phyloP scores from a whole-genome alignment of 1,140 invertebrate genomes.

The Temnothorax curvispinosus region DNA sequence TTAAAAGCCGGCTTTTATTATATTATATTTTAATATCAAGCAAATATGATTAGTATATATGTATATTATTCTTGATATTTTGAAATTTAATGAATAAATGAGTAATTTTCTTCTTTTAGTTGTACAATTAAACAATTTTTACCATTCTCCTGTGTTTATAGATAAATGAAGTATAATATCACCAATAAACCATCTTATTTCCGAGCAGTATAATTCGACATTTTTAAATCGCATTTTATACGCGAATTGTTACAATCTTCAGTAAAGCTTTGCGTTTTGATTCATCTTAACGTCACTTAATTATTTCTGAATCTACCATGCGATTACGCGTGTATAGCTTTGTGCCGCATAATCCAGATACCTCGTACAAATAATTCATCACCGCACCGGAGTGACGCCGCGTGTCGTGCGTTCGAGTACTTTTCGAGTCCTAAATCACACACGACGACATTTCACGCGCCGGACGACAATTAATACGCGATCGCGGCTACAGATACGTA shows the following conservation, averaged over 20 bases:
- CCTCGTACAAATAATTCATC: constrained; percentile 18
- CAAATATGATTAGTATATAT: neutral
- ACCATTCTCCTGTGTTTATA: neutral
- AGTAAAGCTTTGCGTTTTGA: neutral
- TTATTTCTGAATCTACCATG: neutral
- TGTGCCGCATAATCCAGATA: neutral
- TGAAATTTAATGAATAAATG: neutral
- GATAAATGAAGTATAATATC: neutral
- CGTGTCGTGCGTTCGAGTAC: constrained; percentile 10
- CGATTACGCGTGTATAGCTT: constrained; percentile 16
- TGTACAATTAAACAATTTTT: neutral
- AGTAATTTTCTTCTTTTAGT: neutral
- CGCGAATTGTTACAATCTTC: neutral
- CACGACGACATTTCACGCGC: constrained; percentile 47
- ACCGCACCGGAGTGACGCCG: neutral
- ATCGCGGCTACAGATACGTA: constrained; percentile 49
- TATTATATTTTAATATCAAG: too few relatives aligned
- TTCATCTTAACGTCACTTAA: constrained; percentile 8
- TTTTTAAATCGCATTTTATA: neutral
- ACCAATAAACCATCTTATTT: neutral
- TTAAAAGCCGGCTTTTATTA: neutral
- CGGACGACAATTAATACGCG: constrained; percentile 48
- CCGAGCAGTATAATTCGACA: neutral
- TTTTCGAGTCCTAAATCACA: constrained; percentile 15
- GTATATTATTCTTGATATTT: neutral